Evolutionary conservation across 2,888 invertebrate species (phyloP), one percentile per base, ranked within the genome.

Genomic region (Tineola bisselliella): DNA sequence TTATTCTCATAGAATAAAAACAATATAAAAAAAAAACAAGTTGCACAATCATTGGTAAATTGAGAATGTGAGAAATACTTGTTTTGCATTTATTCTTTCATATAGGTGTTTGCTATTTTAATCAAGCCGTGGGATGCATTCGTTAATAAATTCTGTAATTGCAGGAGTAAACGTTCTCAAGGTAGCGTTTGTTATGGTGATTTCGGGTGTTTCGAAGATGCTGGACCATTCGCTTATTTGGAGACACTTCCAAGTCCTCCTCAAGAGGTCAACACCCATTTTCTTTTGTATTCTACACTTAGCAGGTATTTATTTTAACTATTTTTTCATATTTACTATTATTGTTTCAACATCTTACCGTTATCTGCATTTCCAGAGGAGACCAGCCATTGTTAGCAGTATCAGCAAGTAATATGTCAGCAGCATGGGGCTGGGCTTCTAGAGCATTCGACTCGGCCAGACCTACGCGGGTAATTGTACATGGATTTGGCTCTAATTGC

Each of bases 401-500:
- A 60, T 91, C 92, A 0, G 94, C 93, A 62, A 87, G 90, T 66
- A 92, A 94, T 74, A 89, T 92, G 87, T 90, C 92, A 0, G 89
- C 90, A 1, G 91, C 93, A 5, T 91, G 92, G 84, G 84, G 77
- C 65, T 90, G 89, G 89, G 90, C 90, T 0, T 81, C 89, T 62
- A 88, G 90, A 17, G 89, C 90, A 25, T 93, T 93, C 75, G 91
- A 93, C 73, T 79, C 89, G 5, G 88, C 88, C 59, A 81, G 89
- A 3, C 91, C 92, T 0, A 93, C 93, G 12, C 90, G 96, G 69
- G 90, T 97, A 63, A 93, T 98, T 69, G 94, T 97, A 0, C 97
- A 98, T 73, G 97, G 97, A 1, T 98, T 98, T 74, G 96, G 96
- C 0, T 95, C 95, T 62, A 94, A 94, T 70, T 97, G 96, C 75